These are phyloP conservation scores for Ia io DNA, from an alignment of 2,113 vertebrate genomes.

Conservation along the genomic window DNA sequence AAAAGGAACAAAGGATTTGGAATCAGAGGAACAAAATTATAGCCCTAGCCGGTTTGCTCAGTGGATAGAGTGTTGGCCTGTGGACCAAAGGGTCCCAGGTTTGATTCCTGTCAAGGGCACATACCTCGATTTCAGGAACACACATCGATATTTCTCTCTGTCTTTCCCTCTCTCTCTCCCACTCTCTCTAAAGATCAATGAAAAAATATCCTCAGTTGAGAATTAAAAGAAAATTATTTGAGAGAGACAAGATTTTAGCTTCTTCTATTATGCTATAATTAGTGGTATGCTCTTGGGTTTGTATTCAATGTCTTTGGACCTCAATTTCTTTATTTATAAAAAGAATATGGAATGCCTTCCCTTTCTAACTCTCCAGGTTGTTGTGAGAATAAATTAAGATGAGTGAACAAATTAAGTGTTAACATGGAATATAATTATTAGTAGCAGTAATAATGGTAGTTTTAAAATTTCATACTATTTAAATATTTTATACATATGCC, in stretches of 20 bases:
- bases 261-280: not conserved
- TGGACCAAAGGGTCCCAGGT: no score
- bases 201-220: no score
- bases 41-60: not conserved
- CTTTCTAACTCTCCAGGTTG: not conserved
- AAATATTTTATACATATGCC: not conserved
- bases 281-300: not conserved
- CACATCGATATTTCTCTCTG: no score
- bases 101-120: no score
- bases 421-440: not conserved
- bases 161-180: no score
- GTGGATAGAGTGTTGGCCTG: no score
- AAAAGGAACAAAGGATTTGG: not conserved
- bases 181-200: no score
- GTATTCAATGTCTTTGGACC: not conserved
- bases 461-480: not conserved
- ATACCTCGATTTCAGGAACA: no score
- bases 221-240: no score
- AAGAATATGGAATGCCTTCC: not conserved
- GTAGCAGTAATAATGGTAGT: not conserved
- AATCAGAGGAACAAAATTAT: not conserved
- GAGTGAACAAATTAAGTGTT: not conserved
- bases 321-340: conserved; percentile 9
- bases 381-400: not conserved
- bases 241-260: not conserved